phyloP scores from a whole-genome alignment of 2,888 invertebrate species.

The Salpingus planirostris region DNA sequence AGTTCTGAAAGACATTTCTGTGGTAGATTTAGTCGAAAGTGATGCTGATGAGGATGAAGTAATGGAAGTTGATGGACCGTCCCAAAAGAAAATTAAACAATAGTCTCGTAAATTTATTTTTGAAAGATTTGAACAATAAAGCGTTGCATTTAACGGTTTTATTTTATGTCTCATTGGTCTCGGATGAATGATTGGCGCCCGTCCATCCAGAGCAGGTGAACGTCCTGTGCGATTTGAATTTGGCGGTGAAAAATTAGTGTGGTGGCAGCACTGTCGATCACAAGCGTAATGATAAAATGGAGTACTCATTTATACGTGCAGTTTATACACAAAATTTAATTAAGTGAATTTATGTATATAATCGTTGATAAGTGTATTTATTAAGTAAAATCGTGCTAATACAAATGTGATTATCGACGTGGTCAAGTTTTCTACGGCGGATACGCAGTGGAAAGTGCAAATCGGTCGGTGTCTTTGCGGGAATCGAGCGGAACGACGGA shows the following conservation, averaged over 20 bases:
- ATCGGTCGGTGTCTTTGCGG: slow-evolving; percentile 15
- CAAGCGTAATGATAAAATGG: slow-evolving; percentile 45
- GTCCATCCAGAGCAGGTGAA: no score
- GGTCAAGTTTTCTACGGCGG: slow-evolving; percentile 19
- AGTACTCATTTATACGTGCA: slow-evolving; percentile 41
- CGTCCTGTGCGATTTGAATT: slow-evolving; percentile 14
- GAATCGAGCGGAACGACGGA: slow-evolving; percentile 10
- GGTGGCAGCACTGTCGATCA: slow-evolving; percentile 26
- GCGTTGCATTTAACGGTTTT: no score
- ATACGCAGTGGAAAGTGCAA: slow-evolving; percentile 22
- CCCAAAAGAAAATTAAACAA: no score
- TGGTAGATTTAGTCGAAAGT: slow-evolving; percentile 20
- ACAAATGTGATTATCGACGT: slow-evolving; percentile 24
- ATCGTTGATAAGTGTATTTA: slow-evolving; percentile 22
- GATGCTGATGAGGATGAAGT: slow-evolving; percentile 30
- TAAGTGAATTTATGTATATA: slow-evolving; percentile 32
- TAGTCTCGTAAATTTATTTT: no score
- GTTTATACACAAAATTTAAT: slow-evolving; percentile 40
- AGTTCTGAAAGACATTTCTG: slow-evolving; percentile 1
- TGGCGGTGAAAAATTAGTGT: slow-evolving; percentile 10
- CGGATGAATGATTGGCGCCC: background rate
- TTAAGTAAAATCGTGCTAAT: slow-evolving; percentile 24
- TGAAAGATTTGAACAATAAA: slow-evolving; percentile 28
- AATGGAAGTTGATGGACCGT: slow-evolving; percentile 13
- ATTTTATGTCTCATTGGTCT: no score